phyloP scores from a whole-genome alignment of 2,888 invertebrate genomes.

The Melieria omissa region DNA sequence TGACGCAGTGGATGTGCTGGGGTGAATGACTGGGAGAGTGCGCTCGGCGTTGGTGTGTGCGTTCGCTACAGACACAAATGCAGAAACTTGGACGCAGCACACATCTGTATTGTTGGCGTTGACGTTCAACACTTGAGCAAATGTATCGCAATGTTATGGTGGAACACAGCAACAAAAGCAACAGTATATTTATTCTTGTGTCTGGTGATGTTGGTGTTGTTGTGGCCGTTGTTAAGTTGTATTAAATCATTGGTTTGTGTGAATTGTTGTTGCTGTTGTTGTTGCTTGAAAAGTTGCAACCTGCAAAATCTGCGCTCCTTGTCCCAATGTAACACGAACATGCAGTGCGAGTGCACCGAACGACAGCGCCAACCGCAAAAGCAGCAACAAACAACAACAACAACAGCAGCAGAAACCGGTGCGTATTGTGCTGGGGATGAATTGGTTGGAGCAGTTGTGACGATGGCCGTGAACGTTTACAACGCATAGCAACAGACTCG shows the following conservation, averaged over 20 bases:
- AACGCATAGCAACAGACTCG: not conserved
- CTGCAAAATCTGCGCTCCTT: constrained; percentile 66
- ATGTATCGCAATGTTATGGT: constrained; percentile 3
- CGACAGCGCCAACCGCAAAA: constrained; percentile 30
- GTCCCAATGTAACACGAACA: constrained; percentile 67
- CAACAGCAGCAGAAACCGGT: not conserved
- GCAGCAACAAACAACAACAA: not conserved
- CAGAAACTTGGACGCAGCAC: too few species aligned
- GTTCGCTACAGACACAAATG: too few species aligned
- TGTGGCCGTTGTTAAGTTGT: constrained; percentile 8
- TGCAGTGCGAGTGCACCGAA: constrained; percentile 66
- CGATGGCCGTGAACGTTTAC: not conserved
- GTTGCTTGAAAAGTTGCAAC: constrained; percentile 47
- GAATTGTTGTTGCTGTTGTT: constrained; percentile 38
- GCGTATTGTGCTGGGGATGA: not conserved
- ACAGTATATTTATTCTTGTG: not conserved
- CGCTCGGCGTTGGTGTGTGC: too few species aligned
- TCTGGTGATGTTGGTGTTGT: not conserved
- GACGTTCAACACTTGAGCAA: too few species aligned
- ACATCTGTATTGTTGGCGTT: too few species aligned
- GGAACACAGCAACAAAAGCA: constrained; percentile 21
- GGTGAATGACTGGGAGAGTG: too few species aligned
- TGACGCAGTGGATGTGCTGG: too few species aligned
- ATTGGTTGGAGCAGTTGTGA: not conserved
- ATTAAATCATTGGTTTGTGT: constrained; percentile 3